These are phyloP conservation scores for Augiades crinisus DNA, from an alignment of 2,888 invertebrate genomes.

Conservation along the genomic window DNA sequence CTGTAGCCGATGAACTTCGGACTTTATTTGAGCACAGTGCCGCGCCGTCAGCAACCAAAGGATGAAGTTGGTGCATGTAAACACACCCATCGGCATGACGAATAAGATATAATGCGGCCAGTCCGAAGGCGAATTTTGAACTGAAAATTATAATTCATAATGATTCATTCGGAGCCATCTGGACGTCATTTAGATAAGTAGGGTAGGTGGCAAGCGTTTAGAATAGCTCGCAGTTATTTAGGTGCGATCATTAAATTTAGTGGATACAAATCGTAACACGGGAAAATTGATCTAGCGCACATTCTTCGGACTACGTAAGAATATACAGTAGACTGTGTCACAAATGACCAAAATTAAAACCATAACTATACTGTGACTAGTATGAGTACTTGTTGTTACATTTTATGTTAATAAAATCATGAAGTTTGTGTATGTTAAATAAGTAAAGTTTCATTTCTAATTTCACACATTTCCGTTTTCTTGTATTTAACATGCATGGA, in stretches of 20 bases:
- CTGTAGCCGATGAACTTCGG: slow-evolving; percentile 86
- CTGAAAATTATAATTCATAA: slow-evolving; percentile 43
- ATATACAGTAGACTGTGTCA: too few relatives aligned
- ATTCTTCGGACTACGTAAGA: neutral
- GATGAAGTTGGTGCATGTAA: slow-evolving; percentile 84
- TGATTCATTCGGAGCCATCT: neutral
- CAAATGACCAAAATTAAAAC: too few relatives aligned
- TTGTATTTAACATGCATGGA: too few relatives aligned
- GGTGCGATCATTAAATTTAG: neutral
- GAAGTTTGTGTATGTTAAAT: too few relatives aligned
- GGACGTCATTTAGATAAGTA: neutral
- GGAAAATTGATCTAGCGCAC: neutral
- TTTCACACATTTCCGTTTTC: too few relatives aligned
- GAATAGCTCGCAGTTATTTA: neutral
- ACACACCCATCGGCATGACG: slow-evolving; percentile 83
- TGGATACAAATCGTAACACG: neutral
- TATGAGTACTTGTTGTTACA: too few relatives aligned
- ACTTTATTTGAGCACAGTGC: slow-evolving; percentile 87
- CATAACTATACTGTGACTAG: too few relatives aligned
- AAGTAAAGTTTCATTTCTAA: too few relatives aligned
- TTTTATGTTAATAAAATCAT: too few relatives aligned
- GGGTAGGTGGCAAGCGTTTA: neutral
- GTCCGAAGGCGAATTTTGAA: slow-evolving; percentile 57
- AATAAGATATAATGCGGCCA: slow-evolving; percentile 83
- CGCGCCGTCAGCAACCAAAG: slow-evolving; percentile 86